Evolutionary conservation across 2,113 vertebrate species (phyloP).

Genomic region (Poeciliopsis occidentalis): DNA sequence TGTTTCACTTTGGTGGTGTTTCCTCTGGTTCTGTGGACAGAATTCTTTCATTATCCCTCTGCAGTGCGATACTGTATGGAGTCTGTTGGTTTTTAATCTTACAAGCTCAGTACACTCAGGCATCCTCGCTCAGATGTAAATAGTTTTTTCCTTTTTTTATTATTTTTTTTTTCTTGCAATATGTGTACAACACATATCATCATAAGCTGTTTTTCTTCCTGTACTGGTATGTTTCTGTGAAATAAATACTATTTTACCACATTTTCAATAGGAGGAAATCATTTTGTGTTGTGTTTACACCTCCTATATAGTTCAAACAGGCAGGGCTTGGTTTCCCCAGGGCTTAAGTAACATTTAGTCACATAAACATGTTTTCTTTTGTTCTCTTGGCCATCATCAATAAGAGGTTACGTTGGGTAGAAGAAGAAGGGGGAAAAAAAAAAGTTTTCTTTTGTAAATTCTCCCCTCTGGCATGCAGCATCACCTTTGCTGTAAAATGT

Average conservation of each 20-base stretch:
- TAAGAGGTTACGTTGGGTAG: too few relatives aligned
- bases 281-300: too few relatives aligned
- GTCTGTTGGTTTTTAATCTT: slow-evolving; percentile 49
- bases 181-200: slow-evolving; percentile 69
- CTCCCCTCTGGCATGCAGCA: neutral
- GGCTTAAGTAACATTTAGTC: too few relatives aligned
- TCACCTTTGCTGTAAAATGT: neutral
- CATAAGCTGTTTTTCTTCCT: slow-evolving; percentile 77
- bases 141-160: slow-evolving; percentile 40
- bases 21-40: slow-evolving; percentile 8
- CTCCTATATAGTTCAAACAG: too few relatives aligned
- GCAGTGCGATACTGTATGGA: slow-evolving; percentile 47
- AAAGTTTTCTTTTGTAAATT: neutral
- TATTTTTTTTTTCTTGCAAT: slow-evolving; percentile 53
- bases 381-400: too few relatives aligned
- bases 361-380: too few relatives aligned
- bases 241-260: slow-evolving; percentile 84
- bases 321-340: too few relatives aligned
- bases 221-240: slow-evolving; percentile 71
- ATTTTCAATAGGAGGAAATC: slow-evolving; percentile 8
- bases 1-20: slow-evolving; percentile 6
- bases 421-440: neutral
- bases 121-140: slow-evolving; percentile 69
- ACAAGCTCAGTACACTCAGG: slow-evolving; percentile 49
- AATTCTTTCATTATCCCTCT: slow-evolving; percentile 34